Conservation (phyloP, 2,888 invertebrate species). For the Synanthedon andrenaeformis region DNA sequence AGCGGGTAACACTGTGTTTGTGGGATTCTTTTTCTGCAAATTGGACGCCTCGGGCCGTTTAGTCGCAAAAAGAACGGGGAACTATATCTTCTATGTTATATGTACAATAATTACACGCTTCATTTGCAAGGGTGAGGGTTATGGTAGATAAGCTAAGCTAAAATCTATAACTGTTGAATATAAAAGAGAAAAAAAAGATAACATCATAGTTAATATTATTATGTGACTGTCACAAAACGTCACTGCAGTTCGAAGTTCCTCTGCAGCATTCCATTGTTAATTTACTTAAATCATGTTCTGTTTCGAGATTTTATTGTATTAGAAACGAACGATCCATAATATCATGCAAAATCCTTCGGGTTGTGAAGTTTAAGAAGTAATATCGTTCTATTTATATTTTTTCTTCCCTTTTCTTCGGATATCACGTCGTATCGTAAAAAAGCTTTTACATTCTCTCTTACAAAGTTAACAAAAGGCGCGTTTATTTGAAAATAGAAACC, state of each 20-base stretch:
- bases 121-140: slow-evolving; percentile 34
- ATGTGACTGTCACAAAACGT: too few species aligned
- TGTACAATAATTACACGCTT: slow-evolving; percentile 42
- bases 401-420: slow-evolving; percentile 38
- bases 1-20: slow-evolving; percentile 58
- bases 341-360: slow-evolving; percentile 56
- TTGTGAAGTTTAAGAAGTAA: slow-evolving; percentile 37
- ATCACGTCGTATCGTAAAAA: slow-evolving; percentile 43
- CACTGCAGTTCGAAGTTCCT: too few species aligned
- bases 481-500: slow-evolving; percentile 33
- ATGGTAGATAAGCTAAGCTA: neutral
- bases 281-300: neutral
- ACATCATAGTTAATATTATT: neutral
- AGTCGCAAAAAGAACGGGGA: slow-evolving; percentile 44
- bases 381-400: slow-evolving; percentile 45
- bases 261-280: neutral
- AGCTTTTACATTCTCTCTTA: slow-evolving; percentile 51
- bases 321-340: slow-evolving; percentile 45
- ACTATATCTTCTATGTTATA: slow-evolving; percentile 21
- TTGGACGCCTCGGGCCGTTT: slow-evolving; percentile 63
- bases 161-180: too few species aligned
- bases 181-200: too few species aligned
- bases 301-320: neutral
- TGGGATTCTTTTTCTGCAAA: slow-evolving; percentile 66
- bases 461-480: slow-evolving; percentile 48